A percentile compares a stretch with the other conserved stretches of the same genome.
Conservation (phyloP, 2,113 vertebrate species). For the Hypomesus transpacificus region DNA sequence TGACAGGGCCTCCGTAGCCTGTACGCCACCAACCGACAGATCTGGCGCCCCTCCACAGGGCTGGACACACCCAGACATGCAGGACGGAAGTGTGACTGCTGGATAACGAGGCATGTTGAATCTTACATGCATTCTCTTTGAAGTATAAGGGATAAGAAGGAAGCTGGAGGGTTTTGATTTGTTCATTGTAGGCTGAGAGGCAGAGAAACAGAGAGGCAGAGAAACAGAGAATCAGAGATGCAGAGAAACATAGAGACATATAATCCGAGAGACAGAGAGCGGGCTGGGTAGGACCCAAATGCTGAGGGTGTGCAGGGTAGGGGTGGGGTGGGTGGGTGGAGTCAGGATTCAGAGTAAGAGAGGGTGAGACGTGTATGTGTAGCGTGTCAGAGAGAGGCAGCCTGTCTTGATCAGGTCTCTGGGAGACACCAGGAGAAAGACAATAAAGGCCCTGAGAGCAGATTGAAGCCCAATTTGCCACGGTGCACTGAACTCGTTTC, state of each 20-base stretch:
- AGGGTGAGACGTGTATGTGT: neutral
- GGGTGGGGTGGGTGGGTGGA: neutral
- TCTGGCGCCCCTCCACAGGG: neutral
- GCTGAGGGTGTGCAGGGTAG: neutral
- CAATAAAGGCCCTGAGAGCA: conserved; percentile 29
- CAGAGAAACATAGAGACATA: too few species aligned
- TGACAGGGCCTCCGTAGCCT: too few species aligned
- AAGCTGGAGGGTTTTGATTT: conserved; percentile 33
- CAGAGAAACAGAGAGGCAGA: too few species aligned
- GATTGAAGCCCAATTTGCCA: conserved; percentile 18
- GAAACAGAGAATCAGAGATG: too few species aligned
- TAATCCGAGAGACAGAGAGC: too few species aligned
- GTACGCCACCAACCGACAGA: too few species aligned
- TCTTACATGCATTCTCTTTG: conserved; percentile 64
- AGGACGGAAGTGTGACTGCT: too few species aligned
- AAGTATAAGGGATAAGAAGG: conserved; percentile 60
- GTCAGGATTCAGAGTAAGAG: neutral
- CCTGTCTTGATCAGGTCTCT: conserved; percentile 40
- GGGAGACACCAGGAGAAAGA: conserved; percentile 26
- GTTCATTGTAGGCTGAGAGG: conserved; percentile 32
- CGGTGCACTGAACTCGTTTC: neutral
- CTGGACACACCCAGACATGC: neutral
- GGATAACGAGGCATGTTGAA: conserved; percentile 30
- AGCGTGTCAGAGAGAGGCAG: conserved; percentile 8
- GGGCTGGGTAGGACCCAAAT: too few species aligned